These are phyloP conservation scores for Mactromeris polynyma DNA, from an alignment of 2,888 invertebrate genomes.

Conservation along the genomic window DNA sequence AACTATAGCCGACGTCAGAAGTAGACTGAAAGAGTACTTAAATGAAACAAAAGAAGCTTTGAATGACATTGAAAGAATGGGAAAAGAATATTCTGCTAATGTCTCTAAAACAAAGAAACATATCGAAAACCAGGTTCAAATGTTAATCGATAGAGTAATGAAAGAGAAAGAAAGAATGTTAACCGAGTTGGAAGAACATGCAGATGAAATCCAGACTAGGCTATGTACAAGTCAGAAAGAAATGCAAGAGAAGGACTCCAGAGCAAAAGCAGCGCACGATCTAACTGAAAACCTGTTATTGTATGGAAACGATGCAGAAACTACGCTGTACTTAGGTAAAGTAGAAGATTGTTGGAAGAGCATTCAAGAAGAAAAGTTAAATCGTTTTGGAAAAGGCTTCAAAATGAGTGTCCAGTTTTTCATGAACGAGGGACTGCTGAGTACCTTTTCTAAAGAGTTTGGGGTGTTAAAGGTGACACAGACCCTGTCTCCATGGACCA, in stretches of 20 bases:
- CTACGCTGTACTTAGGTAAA: slow-evolving; percentile 42
- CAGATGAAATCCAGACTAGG: slow-evolving; percentile 49
- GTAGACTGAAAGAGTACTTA: slow-evolving; percentile 56
- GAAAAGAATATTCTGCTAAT: slow-evolving; percentile 53
- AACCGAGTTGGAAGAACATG: slow-evolving; percentile 55
- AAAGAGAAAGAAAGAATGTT: slow-evolving; percentile 58
- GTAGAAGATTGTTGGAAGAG: slow-evolving; percentile 54
- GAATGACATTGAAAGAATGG: slow-evolving; percentile 56
- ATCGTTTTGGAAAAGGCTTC: slow-evolving; percentile 66
- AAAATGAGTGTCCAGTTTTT: slow-evolving; percentile 59
- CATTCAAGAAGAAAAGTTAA: slow-evolving; percentile 65
- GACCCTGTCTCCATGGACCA: slow-evolving; percentile 68
- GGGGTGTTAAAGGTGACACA: slow-evolving; percentile 57
- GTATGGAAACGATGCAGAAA: slow-evolving; percentile 66
- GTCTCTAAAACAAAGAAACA: slow-evolving; percentile 54
- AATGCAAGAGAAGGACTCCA: slow-evolving; percentile 55
- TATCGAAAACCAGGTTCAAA: slow-evolving; percentile 59
- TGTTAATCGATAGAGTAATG: slow-evolving; percentile 56
- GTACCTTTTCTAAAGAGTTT: slow-evolving; percentile 55
- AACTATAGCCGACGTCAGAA: slow-evolving; percentile 54
- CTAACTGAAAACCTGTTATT: slow-evolving; percentile 57
- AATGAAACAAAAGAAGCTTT: slow-evolving; percentile 63
- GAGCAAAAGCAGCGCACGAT: slow-evolving; percentile 55
- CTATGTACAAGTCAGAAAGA: slow-evolving; percentile 37
- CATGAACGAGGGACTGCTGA: slow-evolving; percentile 57